phyloP scores from a whole-genome alignment of 2,797 vertebrate species.

The Lepilemur ruficaudatus region DNA sequence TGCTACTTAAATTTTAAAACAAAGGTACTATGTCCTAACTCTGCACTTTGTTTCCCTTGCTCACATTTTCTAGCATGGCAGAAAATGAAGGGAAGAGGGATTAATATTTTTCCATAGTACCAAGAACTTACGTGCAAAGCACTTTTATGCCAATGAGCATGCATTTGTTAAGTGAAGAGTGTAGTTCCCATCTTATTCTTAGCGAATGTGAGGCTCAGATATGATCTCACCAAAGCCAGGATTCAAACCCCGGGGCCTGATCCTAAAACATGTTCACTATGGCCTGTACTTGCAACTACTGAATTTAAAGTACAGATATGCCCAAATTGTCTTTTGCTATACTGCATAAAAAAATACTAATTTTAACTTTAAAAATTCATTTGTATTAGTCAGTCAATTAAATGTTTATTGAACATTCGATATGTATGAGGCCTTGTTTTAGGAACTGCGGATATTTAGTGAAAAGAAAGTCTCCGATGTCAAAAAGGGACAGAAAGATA shows the following conservation, averaged over 20 bases:
- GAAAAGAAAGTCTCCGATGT: not conserved
- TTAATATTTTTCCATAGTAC: not conserved
- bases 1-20: not conserved
- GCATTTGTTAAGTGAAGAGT: not conserved
- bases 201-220: not conserved
- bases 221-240: not conserved
- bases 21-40: not conserved
- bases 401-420: not conserved
- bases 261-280: not conserved
- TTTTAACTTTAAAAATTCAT: constrained; percentile 6
- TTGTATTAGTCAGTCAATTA: not conserved
- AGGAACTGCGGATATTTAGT: not conserved
- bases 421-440: not conserved
- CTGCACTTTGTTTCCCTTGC: not conserved
- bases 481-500: not conserved
- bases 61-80: not conserved
- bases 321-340: not conserved
- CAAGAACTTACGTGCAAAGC: not conserved
- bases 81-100: not conserved
- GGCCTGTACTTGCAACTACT: not conserved
- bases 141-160: not conserved
- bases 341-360: not conserved
- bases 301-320: not conserved
- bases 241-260: not conserved
- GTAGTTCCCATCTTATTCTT: not conserved